Percentiles rank a stretch among this genome's conserved stretches.
These are phyloP conservation scores for Microtus pennsylvanicus DNA, from an alignment of 2,113 vertebrate species.

Conservation along the genomic window DNA sequence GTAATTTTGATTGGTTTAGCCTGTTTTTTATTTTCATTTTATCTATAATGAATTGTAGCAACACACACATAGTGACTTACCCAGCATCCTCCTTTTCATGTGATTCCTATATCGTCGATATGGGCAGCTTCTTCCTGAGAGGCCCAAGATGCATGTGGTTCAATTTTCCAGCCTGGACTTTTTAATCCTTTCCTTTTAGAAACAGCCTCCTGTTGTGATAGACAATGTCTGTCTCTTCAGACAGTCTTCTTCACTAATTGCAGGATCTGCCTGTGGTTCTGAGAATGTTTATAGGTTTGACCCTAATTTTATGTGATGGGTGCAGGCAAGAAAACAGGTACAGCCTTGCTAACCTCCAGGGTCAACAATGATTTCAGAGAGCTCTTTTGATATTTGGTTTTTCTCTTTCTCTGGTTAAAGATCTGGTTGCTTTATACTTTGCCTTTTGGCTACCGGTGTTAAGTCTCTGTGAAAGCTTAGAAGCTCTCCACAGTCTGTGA, in stretches of 20 bases:
- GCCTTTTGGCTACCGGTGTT: no score
- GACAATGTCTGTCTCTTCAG: neutral
- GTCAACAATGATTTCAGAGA: neutral
- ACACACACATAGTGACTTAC: neutral
- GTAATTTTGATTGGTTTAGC: neutral
- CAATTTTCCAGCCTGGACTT: neutral
- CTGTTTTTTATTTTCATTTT: neutral
- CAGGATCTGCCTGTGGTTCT: neutral
- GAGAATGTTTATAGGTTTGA: neutral
- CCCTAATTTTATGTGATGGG: neutral
- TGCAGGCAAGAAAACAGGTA: no score
- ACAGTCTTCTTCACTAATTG: neutral
- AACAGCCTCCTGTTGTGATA: neutral
- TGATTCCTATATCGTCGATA: fast-evolving
- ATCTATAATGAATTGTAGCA: neutral
- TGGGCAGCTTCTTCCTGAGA: neutral
- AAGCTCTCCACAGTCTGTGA: neutral
- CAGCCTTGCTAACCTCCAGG: neutral
- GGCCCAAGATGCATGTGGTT: neutral
- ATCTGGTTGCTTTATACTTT: neutral
- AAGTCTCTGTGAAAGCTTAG: neutral
- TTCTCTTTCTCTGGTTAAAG: neutral
- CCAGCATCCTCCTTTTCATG: neutral
- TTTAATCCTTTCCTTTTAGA: neutral
- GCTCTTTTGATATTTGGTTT: neutral